Evolutionary conservation across 2,888 invertebrate genomes (phyloP), one percentile per base, ranked within the genome.

Genomic region (Rhamphomyia laevipes): DNA sequence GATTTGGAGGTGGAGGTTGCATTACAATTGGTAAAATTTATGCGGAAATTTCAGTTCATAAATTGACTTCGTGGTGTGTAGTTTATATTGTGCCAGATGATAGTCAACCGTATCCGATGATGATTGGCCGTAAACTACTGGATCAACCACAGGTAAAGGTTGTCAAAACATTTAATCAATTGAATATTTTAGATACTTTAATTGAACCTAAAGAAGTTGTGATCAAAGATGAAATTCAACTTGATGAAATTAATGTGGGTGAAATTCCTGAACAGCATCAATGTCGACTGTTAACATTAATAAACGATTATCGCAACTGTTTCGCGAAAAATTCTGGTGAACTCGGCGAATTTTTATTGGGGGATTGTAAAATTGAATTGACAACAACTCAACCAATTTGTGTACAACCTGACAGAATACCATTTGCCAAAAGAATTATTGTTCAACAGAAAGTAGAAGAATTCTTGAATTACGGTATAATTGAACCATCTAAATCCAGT

Each of bases 401-500:
- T 40, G 44, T 46, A 7, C 46, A 50, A 15, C 47, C 44, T 1
- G 43, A 48, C 27, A 9, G 48, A 44, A 13, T 48, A 17, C 48
- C 31, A 13, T 49, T 49, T 33, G 33, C 45, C 9, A 49, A 45
- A 41, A n/a, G 48, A 7, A 41, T n/a, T 7, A 44, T 44, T 23
- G 33, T 49, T 2, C 15, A 48, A 23, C 23, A 43, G 12, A 48
- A 45, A 23, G 21, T 45, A 3, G 12, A 6, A 3, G 40, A 48
- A 15, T 64, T 64, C 61, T 17, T 63, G n/a, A 41, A 54, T 7
- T 51, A 61, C 13, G 62, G 61, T 6, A 57, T 66, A 5, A 53
- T 65, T 12, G 52, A 54, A 45, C 48, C 44, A 18, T 40, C 44
- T 10, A 27, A 15, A 33, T 63, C 63, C 3, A 59, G 62, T 5